Conservation (phyloP, 2,797 vertebrate genomes). For the Labeo calbasu region DNA sequence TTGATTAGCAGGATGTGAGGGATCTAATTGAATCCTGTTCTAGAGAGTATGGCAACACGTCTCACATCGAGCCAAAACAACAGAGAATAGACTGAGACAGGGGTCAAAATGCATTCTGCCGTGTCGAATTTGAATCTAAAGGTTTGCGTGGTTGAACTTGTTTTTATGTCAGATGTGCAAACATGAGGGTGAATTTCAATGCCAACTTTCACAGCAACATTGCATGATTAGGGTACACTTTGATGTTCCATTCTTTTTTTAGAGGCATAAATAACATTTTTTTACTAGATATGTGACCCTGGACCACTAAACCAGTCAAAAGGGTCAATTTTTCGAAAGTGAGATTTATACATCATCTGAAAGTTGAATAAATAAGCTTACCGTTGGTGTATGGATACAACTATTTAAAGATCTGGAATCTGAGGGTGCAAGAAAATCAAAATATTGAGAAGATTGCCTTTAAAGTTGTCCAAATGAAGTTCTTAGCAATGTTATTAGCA, state of each 20-base stretch:
- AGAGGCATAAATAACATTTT: neutral
- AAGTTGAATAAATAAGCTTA: too few relatives aligned
- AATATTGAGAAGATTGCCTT: too few relatives aligned
- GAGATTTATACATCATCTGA: too few relatives aligned
- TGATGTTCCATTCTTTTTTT: neutral
- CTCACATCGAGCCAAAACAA: conserved; percentile 47
- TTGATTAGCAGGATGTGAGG: conserved; percentile 61
- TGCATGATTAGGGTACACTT: too few relatives aligned
- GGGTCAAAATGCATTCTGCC: conserved; percentile 34
- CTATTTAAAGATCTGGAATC: too few relatives aligned
- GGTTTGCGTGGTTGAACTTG: neutral
- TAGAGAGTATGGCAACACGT: conserved; percentile 54
- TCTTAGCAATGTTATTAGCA: too few relatives aligned
- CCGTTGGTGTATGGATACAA: too few relatives aligned
- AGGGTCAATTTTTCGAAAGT: too few relatives aligned
- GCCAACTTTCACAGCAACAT: neutral
- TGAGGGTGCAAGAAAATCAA: too few relatives aligned
- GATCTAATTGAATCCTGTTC: conserved; percentile 59
- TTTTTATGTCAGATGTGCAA: conserved; percentile 2
- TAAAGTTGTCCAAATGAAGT: too few relatives aligned
- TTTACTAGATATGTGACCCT: too few relatives aligned
- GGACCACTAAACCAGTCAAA: too few relatives aligned
- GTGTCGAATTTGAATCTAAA: conserved; percentile 30
- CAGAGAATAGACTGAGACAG: conserved; percentile 17
- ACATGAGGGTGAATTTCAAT: neutral